phyloP scores from a whole-genome alignment of 2,797 vertebrate genomes.

The Scolopax bukidnonensis region DNA sequence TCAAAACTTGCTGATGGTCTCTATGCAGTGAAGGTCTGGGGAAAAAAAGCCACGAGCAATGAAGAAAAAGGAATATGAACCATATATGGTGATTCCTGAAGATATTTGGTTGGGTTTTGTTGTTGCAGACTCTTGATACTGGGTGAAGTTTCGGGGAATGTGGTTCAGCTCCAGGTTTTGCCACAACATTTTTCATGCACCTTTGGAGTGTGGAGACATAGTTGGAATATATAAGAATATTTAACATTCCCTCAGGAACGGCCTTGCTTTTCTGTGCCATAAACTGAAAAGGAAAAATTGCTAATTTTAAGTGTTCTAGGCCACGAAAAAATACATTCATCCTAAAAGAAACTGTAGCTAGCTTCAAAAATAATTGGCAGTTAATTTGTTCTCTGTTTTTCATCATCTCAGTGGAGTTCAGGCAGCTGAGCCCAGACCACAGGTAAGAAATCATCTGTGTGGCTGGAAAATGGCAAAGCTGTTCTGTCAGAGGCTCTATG shows the following conservation, averaged over 20 bases:
- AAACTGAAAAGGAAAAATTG: neutral
- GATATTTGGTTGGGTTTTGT: neutral
- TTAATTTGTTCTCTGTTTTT: constrained; percentile 11
- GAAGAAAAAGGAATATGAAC: neutral
- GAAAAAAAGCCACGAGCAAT: neutral
- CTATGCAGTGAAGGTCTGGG: neutral
- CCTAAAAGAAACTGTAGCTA: neutral
- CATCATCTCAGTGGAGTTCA: neutral
- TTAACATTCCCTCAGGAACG: neutral
- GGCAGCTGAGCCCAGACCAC: neutral
- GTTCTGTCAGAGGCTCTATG: neutral
- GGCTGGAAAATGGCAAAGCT: neutral
- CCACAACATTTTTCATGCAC: neutral
- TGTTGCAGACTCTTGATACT: neutral
- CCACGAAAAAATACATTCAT: constrained; percentile 1
- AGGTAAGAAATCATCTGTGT: neutral
- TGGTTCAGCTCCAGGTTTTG: neutral
- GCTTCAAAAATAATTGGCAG: constrained; percentile 28
- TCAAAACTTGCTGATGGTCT: neutral
- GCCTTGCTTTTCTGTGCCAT: neutral
- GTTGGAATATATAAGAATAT: neutral
- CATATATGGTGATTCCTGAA: neutral
- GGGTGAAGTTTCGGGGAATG: neutral
- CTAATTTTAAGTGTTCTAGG: neutral
- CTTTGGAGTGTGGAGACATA: neutral